A percentile compares a stretch with the other conserved stretches of the same genome.
Conservation (phyloP, 2,113 vertebrate species). For the Lepus americanus region DNA sequence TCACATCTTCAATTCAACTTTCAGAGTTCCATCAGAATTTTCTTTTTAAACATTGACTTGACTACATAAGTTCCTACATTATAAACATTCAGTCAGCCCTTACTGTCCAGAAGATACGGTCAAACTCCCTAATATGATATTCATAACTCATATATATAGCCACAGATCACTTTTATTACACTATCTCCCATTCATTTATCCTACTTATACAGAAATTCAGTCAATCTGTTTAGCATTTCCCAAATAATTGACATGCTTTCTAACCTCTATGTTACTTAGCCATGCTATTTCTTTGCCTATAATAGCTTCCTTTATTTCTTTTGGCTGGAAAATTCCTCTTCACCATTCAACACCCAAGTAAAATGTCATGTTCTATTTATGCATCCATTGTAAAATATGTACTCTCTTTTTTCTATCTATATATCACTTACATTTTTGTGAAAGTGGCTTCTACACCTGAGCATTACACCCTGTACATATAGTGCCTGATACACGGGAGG, state of each 20-base stretch:
- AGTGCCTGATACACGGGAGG: neutral
- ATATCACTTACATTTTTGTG: neutral
- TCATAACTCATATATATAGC: neutral
- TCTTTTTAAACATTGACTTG: neutral
- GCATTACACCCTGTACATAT: neutral
- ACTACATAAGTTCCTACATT: neutral
- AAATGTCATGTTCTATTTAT: neutral
- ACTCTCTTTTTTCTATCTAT: neutral
- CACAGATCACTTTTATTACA: neutral
- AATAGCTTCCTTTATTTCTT: neutral
- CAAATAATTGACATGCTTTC: neutral
- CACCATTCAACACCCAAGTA: neutral
- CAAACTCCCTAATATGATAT: neutral
- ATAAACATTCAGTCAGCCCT: neutral
- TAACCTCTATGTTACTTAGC: neutral
- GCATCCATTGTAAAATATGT: neutral
- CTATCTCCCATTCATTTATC: neutral
- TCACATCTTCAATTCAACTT: neutral
- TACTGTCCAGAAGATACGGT: neutral
- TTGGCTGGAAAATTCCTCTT: conserved; percentile 23
- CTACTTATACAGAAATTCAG: neutral
- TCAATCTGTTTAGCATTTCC: neutral
- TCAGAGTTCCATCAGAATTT: neutral
- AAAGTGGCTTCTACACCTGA: neutral
- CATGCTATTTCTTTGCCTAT: neutral